Evolutionary conservation across 2,113 vertebrate species (phyloP).

Genomic region (Ifrita kowaldi): DNA sequence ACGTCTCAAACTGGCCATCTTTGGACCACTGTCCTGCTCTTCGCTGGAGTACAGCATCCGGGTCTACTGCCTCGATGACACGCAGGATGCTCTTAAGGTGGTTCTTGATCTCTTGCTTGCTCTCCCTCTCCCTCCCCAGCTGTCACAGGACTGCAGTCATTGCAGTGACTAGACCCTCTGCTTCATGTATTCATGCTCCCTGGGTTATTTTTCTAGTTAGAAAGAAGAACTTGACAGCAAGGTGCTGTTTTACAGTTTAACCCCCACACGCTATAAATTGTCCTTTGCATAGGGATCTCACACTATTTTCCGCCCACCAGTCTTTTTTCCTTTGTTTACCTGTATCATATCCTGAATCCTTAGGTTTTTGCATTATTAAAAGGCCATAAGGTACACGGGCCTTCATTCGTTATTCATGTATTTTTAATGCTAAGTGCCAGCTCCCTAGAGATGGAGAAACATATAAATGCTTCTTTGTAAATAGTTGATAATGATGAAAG

Average conservation of each 20-base stretch:
- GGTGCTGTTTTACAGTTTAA: slow-evolving; percentile 37
- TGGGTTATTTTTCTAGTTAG: slow-evolving; percentile 5
- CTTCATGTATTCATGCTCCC: background rate
- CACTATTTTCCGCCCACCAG: background rate
- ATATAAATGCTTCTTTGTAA: slow-evolving; percentile 70
- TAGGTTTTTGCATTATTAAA: slow-evolving; percentile 69
- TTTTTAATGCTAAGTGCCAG: slow-evolving; percentile 72
- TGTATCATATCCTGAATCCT: slow-evolving; percentile 57
- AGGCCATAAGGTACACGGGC: slow-evolving; percentile 48
- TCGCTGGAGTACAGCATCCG: slow-evolving; percentile 90
- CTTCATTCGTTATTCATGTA: slow-evolving; percentile 69
- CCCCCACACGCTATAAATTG: background rate
- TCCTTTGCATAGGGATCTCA: background rate
- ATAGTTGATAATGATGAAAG: slow-evolving; percentile 65
- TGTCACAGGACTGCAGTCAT: background rate
- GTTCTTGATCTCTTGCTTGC: background rate
- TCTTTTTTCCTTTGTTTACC: slow-evolving; percentile 57
- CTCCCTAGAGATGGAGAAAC: slow-evolving; percentile 56
- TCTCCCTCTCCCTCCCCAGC: background rate
- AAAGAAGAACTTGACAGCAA: slow-evolving; percentile 14
- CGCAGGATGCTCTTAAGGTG: slow-evolving; percentile 92
- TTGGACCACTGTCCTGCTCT: slow-evolving; percentile 85
- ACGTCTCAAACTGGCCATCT: slow-evolving; percentile 89
- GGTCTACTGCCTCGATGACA: slow-evolving; percentile 92
- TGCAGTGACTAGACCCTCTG: background rate